Evolutionary conservation across 2,888 invertebrate species (phyloP).

Genomic region (Brachycybe producta): DNA sequence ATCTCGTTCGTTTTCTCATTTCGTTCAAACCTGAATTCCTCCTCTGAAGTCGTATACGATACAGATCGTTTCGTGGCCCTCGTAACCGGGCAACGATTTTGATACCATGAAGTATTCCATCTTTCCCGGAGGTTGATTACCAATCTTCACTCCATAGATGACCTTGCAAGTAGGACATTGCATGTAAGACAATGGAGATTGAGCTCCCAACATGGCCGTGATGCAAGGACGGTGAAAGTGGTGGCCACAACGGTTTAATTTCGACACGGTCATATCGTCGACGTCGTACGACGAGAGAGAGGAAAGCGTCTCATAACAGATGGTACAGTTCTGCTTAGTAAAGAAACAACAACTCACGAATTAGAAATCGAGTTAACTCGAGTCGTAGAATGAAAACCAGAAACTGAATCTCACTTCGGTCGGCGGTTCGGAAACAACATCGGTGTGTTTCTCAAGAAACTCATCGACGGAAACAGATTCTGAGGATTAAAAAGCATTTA

Average conservation of each 20-base stretch:
- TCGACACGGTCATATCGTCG: conserved; percentile 44
- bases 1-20: not conserved
- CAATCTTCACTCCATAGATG: conserved; percentile 63
- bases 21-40: conserved; percentile 54
- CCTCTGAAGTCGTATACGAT: conserved; percentile 76
- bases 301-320: conserved; percentile 31
- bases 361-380: not conserved
- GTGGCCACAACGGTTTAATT: conserved; percentile 60
- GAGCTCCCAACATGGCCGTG: conserved; percentile 51
- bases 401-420: not conserved
- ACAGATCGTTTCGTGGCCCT: conserved; percentile 57
- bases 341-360: not conserved
- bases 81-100: conserved; percentile 49
- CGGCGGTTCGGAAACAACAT: not conserved
- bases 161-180: conserved; percentile 78
- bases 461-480: not conserved
- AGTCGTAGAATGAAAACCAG: not conserved
- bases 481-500: not conserved
- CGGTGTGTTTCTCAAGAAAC: not conserved
- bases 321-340: conserved; percentile 30
- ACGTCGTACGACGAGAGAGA: conserved; percentile 30
- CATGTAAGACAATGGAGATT: conserved; percentile 45
- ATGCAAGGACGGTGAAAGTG: conserved; percentile 68
- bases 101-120: conserved; percentile 30
- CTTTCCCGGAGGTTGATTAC: conserved; percentile 53